Evolutionary conservation across 2,113 vertebrate genomes (phyloP), one percentile per base, ranked within the genome.

Genomic region (Chlorodrepanis virens): DNA sequence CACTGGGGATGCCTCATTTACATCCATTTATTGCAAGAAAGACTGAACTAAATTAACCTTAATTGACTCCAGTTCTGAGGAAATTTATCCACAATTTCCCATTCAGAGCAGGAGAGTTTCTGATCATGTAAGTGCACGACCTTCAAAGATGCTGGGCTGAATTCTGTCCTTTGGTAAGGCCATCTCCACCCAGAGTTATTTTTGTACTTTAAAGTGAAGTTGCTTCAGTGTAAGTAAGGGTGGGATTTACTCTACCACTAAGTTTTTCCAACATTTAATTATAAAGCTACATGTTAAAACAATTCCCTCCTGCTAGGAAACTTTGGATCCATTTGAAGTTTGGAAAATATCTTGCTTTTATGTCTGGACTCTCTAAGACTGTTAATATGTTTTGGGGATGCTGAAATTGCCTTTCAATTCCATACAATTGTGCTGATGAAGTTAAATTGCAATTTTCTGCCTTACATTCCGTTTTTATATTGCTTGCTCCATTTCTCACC

Each of bases 1-100:
- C 88, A 65, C 88, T 42, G 44, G 69, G 83, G 61, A 93, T 90
- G 37, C 57, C 53, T 95, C 86, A 94, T 89, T 96, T 96, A 84
- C 93, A 96, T 96, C 80, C 72, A 87, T 81, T 94, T 95, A 96
- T 89, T 96, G 53, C 79, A 88, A 70, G 88, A 78, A 83, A 92
- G 85, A 33, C 93, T 69, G 79, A 94, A 90, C 61, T 87, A 90
- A 96, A 96, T 93, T 90, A 96, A 69, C 9, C 4, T 74, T 95
- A 96, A 95, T 87, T 96, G 72, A 93, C 86, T 96, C 76, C 88
- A 87, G 69, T 86, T 94, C 79, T 81, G 64, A 84, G 54, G 75
- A 45, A 29, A 67, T 90, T 77, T 60, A 87, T n/a, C n/a, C 60
- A 77, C 29, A 27, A 27, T 60, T 92, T 94, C 37, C 31, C 50